Conservation (phyloP, 2,888 invertebrate species). For the Cerastis rubricosa region DNA sequence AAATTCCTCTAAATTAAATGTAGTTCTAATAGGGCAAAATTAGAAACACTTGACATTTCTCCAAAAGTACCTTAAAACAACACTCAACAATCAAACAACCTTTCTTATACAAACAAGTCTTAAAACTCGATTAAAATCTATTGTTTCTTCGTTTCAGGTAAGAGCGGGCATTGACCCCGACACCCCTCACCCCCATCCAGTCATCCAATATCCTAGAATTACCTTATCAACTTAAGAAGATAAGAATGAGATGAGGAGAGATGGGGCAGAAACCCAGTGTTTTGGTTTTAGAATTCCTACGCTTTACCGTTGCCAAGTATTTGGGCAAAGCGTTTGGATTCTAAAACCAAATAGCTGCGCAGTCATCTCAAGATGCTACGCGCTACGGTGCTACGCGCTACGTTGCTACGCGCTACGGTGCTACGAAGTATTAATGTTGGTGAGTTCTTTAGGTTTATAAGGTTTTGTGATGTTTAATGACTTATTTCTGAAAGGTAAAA, state of each 20-base stretch:
- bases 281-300: conserved; percentile 98
- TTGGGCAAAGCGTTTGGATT: conserved; percentile 99
- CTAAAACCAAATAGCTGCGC: conserved; percentile 94
- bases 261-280: conserved; percentile 67
- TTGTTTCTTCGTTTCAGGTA: conserved; percentile 59
- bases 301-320: conserved; percentile 95
- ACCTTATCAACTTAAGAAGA: conserved; percentile 18
- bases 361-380: conserved; percentile 63
- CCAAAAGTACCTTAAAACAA: background rate
- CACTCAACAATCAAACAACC: conserved; percentile 18
- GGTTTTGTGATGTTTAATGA: background rate
- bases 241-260: background rate
- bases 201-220: conserved; percentile 26
- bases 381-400: conserved; percentile 60
- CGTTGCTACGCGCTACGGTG: conserved; percentile 30
- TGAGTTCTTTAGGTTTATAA: conserved; percentile 12
- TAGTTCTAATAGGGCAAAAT: background rate
- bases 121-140: conserved; percentile 36
- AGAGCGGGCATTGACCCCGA: conserved; percentile 30
- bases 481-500: background rate
- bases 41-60: background rate
- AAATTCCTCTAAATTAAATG: background rate
- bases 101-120: conserved; percentile 26
- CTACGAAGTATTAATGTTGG: conserved; percentile 22
- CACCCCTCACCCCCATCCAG: background rate